Evolutionary conservation across 1,140 invertebrate species (phyloP).

Genomic region (Aphidius gifuensis): DNA sequence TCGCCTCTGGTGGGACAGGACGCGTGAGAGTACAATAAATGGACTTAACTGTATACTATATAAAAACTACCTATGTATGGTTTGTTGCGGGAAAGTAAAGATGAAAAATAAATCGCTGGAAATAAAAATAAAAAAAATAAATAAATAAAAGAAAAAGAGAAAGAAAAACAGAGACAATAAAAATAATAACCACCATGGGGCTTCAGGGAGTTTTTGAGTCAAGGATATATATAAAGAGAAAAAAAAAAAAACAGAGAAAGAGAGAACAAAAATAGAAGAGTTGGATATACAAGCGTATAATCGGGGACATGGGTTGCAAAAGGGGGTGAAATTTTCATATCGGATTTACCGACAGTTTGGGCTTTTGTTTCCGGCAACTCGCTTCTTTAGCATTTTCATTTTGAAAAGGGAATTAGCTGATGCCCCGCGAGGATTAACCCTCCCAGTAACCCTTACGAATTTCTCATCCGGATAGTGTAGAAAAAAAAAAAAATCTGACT

Average conservation of each 20-base stretch:
- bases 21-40: slow-evolving; percentile 20
- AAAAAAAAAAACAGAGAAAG: slow-evolving; percentile 10
- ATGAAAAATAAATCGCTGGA: neutral
- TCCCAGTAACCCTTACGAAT: neutral
- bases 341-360: slow-evolving; percentile 24
- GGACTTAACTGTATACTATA: slow-evolving; percentile 1
- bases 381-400: slow-evolving; percentile 19
- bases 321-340: slow-evolving; percentile 9
- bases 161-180: slow-evolving; percentile 6
- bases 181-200: slow-evolving; percentile 6
- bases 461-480: too few species aligned
- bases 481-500: too few species aligned
- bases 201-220: slow-evolving; percentile 4
- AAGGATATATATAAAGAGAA: neutral
- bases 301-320: slow-evolving; percentile 13
- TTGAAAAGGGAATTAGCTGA: slow-evolving; percentile 13
- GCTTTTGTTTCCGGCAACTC: slow-evolving; percentile 8
- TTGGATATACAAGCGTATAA: slow-evolving; percentile 21
- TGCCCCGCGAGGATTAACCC: slow-evolving; percentile 7
- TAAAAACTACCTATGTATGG: neutral
- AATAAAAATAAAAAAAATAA: slow-evolving; percentile 6
- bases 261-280: neutral
- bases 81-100: slow-evolving; percentile 18
- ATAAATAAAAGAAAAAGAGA: slow-evolving; percentile 16
- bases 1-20: slow-evolving; percentile 11